Evolutionary conservation across 2,113 vertebrate species (phyloP).

Genomic region (Cebus imitator): DNA sequence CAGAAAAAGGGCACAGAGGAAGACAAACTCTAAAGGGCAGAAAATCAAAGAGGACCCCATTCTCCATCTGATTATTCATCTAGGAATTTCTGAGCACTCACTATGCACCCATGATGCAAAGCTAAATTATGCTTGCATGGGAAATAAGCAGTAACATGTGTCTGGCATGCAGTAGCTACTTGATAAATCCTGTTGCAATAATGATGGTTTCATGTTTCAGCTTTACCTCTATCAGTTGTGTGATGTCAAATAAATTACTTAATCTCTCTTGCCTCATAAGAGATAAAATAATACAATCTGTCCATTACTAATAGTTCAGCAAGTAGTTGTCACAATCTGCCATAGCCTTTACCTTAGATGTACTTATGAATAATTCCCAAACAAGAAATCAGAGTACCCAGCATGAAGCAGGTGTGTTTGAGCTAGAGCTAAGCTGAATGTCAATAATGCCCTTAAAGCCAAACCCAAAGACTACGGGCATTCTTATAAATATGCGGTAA

Average conservation of each 20-base stretch:
- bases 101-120: background rate
- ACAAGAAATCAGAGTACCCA: background rate
- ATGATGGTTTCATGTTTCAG: background rate
- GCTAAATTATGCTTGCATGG: background rate
- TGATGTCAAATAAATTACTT: background rate
- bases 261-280: background rate
- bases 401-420: too few relatives aligned
- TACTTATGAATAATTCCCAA: background rate
- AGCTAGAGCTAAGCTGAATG: background rate
- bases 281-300: background rate
- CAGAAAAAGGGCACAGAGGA: background rate
- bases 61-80: background rate
- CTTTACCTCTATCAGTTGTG: background rate
- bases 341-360: background rate
- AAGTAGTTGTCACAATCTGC: background rate
- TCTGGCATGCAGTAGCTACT: background rate
- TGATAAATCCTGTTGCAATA: background rate
- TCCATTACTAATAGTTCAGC: background rate
- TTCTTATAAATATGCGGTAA: background rate
- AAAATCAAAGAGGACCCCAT: background rate
- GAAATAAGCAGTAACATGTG: background rate
- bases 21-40: background rate
- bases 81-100: background rate
- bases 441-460: background rate
- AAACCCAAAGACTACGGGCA: background rate